These are phyloP conservation scores for Syrmaticus mikado DNA, from an alignment of 2,113 vertebrate species.

Conservation along the genomic window DNA sequence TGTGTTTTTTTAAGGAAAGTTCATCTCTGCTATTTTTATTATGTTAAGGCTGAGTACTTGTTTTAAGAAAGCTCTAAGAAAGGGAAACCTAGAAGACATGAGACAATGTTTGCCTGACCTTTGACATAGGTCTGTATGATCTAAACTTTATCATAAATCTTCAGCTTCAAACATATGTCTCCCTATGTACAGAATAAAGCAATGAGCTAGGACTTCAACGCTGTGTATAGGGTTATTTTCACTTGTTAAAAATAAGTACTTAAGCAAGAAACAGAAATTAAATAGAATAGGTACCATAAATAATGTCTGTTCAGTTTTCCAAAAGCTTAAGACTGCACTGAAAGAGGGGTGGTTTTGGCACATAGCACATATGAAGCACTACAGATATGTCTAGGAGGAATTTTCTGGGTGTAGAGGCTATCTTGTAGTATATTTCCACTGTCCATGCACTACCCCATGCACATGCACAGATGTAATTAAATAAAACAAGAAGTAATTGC, in stretches of 20 bases:
- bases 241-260: background rate
- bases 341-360: background rate
- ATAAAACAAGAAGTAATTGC: background rate
- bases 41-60: background rate
- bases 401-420: background rate
- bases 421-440: background rate
- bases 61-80: background rate
- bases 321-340: background rate
- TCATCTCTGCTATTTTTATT: background rate
- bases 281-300: background rate
- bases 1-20: background rate
- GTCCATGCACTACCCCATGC: background rate
- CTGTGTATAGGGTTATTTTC: background rate
- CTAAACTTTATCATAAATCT: background rate
- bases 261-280: background rate
- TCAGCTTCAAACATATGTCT: background rate
- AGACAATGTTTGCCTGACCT: background rate
- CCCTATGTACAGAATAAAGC: background rate
- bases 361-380: background rate
- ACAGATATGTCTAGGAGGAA: background rate
- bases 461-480: rapidly evolving
- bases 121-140: background rate
- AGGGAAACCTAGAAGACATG: background rate
- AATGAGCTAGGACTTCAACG: background rate
- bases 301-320: background rate